phyloP scores from a whole-genome alignment of 2,797 vertebrate species.

The Hippocampus kuda region DNA sequence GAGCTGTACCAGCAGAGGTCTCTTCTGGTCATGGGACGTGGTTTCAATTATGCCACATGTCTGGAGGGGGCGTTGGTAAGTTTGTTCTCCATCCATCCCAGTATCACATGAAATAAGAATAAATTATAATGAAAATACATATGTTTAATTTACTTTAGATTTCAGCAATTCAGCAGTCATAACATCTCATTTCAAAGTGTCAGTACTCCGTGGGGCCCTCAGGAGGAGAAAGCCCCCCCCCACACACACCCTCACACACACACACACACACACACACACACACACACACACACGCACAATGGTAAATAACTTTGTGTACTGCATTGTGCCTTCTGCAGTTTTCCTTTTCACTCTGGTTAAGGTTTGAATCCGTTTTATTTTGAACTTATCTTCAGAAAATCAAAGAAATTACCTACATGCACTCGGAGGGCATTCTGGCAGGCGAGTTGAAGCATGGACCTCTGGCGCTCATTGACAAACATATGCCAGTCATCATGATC shows the following conservation, averaged over 20 bases:
- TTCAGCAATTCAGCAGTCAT: no score
- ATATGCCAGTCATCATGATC: conserved; percentile 96
- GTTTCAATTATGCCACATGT: conserved; percentile 91
- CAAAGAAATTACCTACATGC: conserved; percentile 98
- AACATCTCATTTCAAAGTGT: no score
- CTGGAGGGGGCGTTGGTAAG: conserved; percentile 93
- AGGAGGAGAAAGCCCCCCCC: no score
- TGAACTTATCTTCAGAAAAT: conserved; percentile 76
- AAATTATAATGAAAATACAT: no score
- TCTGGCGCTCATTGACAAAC: conserved; percentile 82
- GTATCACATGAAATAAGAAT: neutral
- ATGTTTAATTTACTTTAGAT: no score
- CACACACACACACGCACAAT: no score
- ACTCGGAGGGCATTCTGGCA: conserved; percentile 91
- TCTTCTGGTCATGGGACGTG: conserved; percentile 90
- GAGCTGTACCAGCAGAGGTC: conserved; percentile 85
- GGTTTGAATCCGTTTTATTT: neutral
- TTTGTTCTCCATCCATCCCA: conserved; percentile 6
- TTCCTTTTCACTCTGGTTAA: neutral
- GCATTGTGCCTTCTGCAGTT: neutral
- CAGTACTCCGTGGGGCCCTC: no score
- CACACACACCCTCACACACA: no score
- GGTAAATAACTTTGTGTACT: neutral
- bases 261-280: no score
- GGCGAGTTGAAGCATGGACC: conserved; percentile 94